Percentiles rank a stretch among this genome's conserved stretches.
phyloP scores from a whole-genome alignment of 2,113 vertebrate genomes.

The Argyrosomus japonicus region DNA sequence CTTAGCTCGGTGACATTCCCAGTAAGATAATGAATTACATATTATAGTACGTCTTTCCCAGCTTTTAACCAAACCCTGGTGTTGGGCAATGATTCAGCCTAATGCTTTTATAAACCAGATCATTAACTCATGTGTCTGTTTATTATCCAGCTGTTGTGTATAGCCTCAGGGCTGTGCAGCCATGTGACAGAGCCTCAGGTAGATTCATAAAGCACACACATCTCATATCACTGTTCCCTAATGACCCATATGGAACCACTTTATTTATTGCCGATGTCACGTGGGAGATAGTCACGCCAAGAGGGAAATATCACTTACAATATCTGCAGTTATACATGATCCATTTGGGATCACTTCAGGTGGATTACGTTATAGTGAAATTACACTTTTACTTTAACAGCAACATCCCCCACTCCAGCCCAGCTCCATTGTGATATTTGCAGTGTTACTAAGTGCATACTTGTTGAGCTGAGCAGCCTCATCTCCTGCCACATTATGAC shows the following conservation, averaged over 20 bases:
- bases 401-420: conserved; percentile 1
- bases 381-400: background rate
- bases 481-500: conserved; percentile 15
- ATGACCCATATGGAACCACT: background rate
- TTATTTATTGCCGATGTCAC: background rate
- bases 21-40: conserved; percentile 7
- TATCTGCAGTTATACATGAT: background rate
- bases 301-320: background rate
- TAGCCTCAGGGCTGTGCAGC: background rate
- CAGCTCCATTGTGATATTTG: background rate
- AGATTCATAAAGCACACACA: background rate
- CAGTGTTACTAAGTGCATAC: conserved; percentile 13
- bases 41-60: background rate
- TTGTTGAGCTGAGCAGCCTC: conserved; percentile 27
- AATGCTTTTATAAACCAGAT: background rate
- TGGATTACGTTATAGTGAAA: conserved; percentile 18
- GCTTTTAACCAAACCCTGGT: background rate
- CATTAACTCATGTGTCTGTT: conserved; percentile 8
- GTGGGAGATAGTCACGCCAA: background rate
- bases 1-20: background rate
- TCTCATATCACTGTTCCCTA: background rate
- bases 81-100: background rate
- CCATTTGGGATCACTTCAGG: conserved; percentile 20
- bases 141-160: conserved; percentile 19
- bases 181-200: background rate